Evolutionary conservation across 2,888 invertebrate species (phyloP).

Genomic region (Malthinus seriepunctatus): DNA sequence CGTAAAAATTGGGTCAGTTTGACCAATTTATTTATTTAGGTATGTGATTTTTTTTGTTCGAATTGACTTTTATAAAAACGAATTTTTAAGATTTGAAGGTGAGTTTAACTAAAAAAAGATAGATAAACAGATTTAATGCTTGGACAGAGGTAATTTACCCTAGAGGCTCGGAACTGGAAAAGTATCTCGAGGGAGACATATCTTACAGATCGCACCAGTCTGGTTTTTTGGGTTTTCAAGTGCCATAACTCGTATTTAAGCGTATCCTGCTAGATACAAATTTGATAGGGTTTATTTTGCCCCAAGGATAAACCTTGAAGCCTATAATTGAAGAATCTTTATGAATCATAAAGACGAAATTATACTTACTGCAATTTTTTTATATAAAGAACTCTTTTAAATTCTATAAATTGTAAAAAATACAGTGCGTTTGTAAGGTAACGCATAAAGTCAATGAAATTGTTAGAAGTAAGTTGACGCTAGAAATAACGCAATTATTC

Average conservation of each 20-base stretch:
- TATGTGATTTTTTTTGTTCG: conserved; percentile 1
- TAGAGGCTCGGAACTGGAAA: conserved; percentile 34
- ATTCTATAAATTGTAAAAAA: too few species aligned
- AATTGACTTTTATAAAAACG: not conserved
- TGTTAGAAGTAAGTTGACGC: not conserved
- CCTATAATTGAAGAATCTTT: conserved; percentile 47
- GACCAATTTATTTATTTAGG: conserved; percentile 44
- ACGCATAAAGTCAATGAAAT: too few species aligned
- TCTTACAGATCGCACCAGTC: conserved; percentile 39
- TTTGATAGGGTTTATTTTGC: conserved; percentile 45
- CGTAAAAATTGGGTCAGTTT: conserved; percentile 46
- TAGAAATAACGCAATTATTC: not conserved
- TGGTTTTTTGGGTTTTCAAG: conserved; percentile 45
- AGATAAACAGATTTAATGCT: conserved; percentile 43
- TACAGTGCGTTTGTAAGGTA: too few species aligned
- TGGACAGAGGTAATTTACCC: conserved; percentile 46
- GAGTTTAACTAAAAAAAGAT: conserved; percentile 29
- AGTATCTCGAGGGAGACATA: conserved; percentile 38
- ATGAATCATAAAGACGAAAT: conserved; percentile 44
- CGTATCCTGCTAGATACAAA: conserved; percentile 46
- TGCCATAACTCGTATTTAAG: conserved; percentile 48
- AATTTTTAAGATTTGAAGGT: conserved; percentile 27
- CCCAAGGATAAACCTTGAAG: conserved; percentile 42
- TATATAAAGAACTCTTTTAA: conserved; percentile 21
- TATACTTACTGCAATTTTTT: conserved; percentile 41